Conservation (phyloP, 2,113 vertebrate species). For the Bungarus multicinctus region DNA sequence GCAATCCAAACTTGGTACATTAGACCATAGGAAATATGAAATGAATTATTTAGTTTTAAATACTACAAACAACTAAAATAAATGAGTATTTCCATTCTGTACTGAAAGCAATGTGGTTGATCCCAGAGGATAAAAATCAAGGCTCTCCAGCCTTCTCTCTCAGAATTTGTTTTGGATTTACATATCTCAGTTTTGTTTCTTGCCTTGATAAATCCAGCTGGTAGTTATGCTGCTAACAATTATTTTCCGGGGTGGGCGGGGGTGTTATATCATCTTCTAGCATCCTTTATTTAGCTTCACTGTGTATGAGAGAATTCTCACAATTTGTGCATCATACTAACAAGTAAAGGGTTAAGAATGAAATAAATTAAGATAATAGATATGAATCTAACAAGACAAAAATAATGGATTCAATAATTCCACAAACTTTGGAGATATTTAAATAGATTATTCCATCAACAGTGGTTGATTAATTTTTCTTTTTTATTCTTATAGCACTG, state of each 20-base stretch:
- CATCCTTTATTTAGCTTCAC: neutral
- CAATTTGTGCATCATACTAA: neutral
- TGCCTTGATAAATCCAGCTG: neutral
- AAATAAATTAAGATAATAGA: neutral
- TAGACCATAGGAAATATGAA: neutral
- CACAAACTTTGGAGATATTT: neutral
- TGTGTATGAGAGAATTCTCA: neutral
- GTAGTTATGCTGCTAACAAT: neutral
- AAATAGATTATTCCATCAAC: neutral
- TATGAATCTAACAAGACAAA: neutral
- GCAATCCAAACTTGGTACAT: neutral
- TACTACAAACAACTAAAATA: neutral
- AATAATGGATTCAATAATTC: neutral
- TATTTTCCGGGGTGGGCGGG: neutral
- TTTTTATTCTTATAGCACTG: neutral
- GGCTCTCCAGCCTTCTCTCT: neutral
- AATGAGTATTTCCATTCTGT: neutral
- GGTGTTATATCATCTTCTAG: neutral
- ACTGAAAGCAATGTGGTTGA: neutral
- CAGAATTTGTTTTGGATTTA: neutral
- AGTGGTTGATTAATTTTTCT: neutral
- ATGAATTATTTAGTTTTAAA: neutral
- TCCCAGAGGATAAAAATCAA: neutral
- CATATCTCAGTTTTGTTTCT: neutral
- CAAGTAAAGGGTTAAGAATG: neutral